phyloP scores from a whole-genome alignment of 2,888 invertebrate species.

The Hesperia comma region DNA sequence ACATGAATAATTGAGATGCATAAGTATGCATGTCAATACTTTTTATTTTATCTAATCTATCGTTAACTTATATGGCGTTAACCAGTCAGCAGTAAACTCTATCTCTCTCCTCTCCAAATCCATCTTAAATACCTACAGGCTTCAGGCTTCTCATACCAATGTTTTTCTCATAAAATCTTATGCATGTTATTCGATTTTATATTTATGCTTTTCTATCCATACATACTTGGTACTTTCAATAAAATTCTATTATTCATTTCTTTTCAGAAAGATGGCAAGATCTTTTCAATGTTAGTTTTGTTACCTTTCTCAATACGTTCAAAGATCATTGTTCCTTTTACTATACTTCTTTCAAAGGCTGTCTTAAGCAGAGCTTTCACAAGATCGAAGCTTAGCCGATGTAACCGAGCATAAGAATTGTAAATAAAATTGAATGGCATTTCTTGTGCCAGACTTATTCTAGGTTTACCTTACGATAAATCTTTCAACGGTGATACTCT shows the following conservation, averaged over 20 bases:
- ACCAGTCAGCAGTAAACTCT: no score
- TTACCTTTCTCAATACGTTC: background rate
- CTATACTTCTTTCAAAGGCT: slow-evolving; percentile 3
- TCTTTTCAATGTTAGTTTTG: background rate
- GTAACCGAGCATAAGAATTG: background rate
- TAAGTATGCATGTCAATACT: no score
- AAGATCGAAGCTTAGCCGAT: background rate
- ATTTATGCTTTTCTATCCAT: background rate
- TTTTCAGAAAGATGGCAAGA: background rate
- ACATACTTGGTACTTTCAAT: background rate
- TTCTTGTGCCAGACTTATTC: background rate
- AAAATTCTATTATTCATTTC: background rate
- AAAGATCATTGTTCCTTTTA: background rate
- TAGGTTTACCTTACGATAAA: no score
- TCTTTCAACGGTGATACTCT: no score
- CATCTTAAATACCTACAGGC: no score
- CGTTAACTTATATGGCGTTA: no score
- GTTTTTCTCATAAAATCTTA: no score
- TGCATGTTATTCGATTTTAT: background rate
- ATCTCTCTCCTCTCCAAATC: no score
- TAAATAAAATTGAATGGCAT: background rate
- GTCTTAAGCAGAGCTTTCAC: background rate
- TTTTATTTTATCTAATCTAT: no score
- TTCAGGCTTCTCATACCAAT: no score
- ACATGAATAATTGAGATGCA: no score